These are phyloP conservation scores for Drosophila infuscata DNA, from an alignment of 2,888 invertebrate genomes.

Conservation along the genomic window DNA sequence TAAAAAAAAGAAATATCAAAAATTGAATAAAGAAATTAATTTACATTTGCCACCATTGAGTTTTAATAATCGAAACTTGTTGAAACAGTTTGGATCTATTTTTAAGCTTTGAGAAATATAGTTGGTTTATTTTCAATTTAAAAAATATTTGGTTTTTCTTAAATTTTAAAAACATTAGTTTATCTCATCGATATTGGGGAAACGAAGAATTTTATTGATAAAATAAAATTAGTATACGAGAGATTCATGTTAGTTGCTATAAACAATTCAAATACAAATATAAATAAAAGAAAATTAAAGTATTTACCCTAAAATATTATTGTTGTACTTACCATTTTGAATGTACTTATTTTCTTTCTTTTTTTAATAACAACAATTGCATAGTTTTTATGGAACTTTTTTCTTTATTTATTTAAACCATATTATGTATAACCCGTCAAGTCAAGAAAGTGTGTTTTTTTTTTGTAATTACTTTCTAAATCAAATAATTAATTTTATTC, in stretches of 20 bases:
- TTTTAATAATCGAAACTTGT: not conserved
- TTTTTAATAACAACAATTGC: not conserved
- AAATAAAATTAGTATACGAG: not conserved
- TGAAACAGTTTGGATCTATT: not conserved
- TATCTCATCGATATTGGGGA: too few species aligned
- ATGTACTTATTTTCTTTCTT: not conserved
- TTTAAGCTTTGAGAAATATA: not conserved
- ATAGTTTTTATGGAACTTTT: conserved; percentile 11
- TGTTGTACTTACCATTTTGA: not conserved
- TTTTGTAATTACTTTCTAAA: conserved; percentile 70
- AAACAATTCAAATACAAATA: not conserved
- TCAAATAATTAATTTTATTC: conserved; percentile 74
- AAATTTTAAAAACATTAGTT: not conserved
- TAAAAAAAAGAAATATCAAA: not conserved
- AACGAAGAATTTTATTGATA: too few species aligned
- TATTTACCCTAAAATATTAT: not conserved
- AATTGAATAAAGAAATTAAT: not conserved
- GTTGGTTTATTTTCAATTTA: not conserved
- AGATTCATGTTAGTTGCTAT: not conserved
- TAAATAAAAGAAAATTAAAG: not conserved
- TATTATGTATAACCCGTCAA: conserved; percentile 66
- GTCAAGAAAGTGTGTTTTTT: conserved; percentile 45
- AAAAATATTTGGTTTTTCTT: not conserved
- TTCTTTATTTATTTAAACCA: conserved; percentile 64
- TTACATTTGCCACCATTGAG: not conserved